A percentile compares a stretch with the other conserved stretches of the same genome.
These are phyloP conservation scores for Hypsibius dujardini DNA, from an alignment of 1,140 invertebrate species.

Conservation along the genomic window DNA sequence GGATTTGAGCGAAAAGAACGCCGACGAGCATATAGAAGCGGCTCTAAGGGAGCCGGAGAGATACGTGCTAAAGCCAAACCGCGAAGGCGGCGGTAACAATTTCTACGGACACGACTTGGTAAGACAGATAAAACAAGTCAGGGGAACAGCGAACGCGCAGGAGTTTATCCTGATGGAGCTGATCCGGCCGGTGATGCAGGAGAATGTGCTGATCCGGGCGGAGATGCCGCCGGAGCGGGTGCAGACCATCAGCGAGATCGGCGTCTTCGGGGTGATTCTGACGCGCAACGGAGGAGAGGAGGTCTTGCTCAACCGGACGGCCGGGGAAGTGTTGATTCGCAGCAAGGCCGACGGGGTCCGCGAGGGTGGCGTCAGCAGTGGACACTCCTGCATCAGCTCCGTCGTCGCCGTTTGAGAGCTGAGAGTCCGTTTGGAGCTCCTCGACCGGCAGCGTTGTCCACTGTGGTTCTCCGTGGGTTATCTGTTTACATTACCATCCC, in stretches of 20 bases:
- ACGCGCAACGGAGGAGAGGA: conserved; percentile 33
- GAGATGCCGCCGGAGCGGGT: conserved; percentile 33
- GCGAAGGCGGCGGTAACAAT: conserved; percentile 84
- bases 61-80: conserved; percentile 88
- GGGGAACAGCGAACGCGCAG: conserved; percentile 47
- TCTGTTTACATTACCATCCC: background rate
- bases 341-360: background rate
- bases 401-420: background rate
- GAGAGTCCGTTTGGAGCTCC: no score
- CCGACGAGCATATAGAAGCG: conserved; percentile 47
- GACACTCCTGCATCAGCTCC: background rate
- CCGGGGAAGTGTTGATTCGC: background rate
- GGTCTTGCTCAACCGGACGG: background rate
- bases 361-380: background rate
- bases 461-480: no score
- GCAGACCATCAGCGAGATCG: conserved; percentile 70
- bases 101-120: conserved; percentile 59
- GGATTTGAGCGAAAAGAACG: background rate
- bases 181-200: conserved; percentile 54
- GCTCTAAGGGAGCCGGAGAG: conserved; percentile 58
- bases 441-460: no score
- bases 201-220: conserved; percentile 52
- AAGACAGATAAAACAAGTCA: conserved; percentile 37
- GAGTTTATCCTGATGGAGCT: conserved; percentile 89
- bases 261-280: conserved; percentile 79